Evolutionary conservation across 2,113 vertebrate species (phyloP).

Genomic region (Petaurus breviceps): DNA sequence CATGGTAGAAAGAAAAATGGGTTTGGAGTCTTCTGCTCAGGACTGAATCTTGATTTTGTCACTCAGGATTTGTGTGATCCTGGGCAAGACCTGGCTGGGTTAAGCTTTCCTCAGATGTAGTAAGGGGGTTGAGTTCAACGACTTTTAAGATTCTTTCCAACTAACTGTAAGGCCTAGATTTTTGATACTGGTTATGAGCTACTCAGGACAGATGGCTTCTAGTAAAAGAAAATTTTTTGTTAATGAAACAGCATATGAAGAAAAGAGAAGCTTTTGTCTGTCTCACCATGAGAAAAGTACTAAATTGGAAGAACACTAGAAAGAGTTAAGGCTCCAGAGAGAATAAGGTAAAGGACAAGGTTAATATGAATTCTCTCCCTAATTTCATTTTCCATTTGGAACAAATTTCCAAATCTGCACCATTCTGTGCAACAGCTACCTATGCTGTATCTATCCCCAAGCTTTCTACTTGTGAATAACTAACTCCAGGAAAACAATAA

Average conservation of each 20-base stretch:
- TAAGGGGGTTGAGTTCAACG: neutral
- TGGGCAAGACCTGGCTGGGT: neutral
- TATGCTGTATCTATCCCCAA: neutral
- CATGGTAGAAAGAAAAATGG: neutral
- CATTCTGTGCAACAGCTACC: neutral
- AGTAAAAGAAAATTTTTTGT: neutral
- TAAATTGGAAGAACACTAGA: neutral
- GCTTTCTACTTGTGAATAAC: neutral
- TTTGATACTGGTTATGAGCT: neutral
- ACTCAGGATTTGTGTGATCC: neutral
- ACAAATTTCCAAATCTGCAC: neutral
- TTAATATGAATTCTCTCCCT: neutral
- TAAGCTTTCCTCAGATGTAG: neutral
- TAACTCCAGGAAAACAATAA: neutral
- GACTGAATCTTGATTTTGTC: neutral
- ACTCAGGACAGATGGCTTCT: neutral
- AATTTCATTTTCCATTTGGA: constrained; percentile 4
- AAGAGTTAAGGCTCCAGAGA: neutral
- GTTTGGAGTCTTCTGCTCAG: neutral
- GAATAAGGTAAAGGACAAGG: neutral
- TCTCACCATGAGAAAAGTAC: neutral
- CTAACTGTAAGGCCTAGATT: neutral
- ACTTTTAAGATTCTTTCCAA: neutral
- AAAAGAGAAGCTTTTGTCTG: neutral
- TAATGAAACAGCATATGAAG: neutral